A percentile compares a stretch with the other conserved stretches of the same genome.
phyloP scores from a whole-genome alignment of 2,888 invertebrate genomes.

The Ischnura elegans region DNA sequence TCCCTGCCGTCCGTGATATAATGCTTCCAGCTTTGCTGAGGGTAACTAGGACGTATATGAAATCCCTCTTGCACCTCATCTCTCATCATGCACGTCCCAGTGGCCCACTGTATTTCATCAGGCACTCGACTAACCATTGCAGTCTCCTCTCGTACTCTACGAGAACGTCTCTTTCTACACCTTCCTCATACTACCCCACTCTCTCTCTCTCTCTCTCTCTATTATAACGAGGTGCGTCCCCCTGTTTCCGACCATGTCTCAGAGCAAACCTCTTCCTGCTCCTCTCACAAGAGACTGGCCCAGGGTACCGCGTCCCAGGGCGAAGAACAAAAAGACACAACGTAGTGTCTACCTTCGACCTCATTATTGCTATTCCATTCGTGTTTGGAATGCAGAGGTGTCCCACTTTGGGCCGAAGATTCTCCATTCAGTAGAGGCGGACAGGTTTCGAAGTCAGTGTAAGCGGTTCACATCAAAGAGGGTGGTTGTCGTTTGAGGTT shows the following conservation, averaged over 20 bases:
- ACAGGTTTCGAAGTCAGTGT: too few relatives aligned
- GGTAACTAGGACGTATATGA: neutral
- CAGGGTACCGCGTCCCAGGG: neutral
- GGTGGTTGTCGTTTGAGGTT: too few relatives aligned
- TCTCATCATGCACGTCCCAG: neutral
- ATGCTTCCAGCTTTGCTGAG: neutral
- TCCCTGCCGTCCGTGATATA: neutral
- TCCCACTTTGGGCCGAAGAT: neutral
- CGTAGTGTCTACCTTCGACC: neutral
- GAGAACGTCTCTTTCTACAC: neutral
- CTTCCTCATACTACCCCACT: neutral
- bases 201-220: neutral
- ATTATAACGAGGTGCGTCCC: neutral
- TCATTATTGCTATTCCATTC: neutral
- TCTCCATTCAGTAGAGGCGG: too few relatives aligned
- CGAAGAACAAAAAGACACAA: neutral
- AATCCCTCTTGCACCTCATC: neutral
- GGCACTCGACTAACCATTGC: too few relatives aligned
- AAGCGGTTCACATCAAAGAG: too few relatives aligned
- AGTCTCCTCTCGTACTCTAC: neutral
- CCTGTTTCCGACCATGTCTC: neutral
- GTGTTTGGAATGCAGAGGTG: neutral
- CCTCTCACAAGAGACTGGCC: neutral
- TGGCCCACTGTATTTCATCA: neutral
- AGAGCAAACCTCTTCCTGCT: neutral